Conservation (phyloP, 2,797 vertebrate genomes). For the Helicolenus hilgendorfi region DNA sequence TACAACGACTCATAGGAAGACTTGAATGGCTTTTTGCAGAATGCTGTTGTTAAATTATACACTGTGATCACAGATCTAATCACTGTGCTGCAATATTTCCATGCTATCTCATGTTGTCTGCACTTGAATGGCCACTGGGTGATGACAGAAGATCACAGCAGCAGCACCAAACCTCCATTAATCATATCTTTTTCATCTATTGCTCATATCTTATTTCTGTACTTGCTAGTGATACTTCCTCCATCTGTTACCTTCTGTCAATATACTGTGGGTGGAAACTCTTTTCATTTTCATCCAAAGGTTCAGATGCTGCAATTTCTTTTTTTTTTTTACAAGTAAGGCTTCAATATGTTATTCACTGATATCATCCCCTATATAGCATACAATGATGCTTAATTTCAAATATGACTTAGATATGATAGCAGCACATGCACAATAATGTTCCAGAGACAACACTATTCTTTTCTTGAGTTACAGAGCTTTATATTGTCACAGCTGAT, state of each 20-base stretch:
- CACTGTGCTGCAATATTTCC: neutral
- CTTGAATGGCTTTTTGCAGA: neutral
- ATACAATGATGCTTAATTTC: neutral
- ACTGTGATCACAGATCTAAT: neutral
- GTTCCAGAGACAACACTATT: neutral
- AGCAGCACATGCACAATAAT: neutral
- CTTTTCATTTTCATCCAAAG: neutral
- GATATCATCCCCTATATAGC: neutral
- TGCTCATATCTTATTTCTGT: slow-evolving; percentile 15
- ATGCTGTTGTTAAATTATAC: neutral
- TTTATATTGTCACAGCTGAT: neutral
- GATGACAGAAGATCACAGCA: slow-evolving; percentile 31
- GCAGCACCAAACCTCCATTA: neutral
- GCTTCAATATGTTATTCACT: neutral
- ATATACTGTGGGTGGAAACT: neutral
- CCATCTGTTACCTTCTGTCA: slow-evolving; percentile 34
- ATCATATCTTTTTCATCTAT: slow-evolving; percentile 6
- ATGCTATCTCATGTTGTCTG: neutral
- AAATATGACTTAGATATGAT: neutral
- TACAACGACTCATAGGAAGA: neutral
- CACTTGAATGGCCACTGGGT: slow-evolving; percentile 23
- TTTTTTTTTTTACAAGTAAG: neutral
- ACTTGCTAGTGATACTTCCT: neutral
- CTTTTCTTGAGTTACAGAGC: neutral
- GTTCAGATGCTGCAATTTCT: neutral